phyloP scores from a whole-genome alignment of 2,113 vertebrate genomes.

The Nipponia nippon region DNA sequence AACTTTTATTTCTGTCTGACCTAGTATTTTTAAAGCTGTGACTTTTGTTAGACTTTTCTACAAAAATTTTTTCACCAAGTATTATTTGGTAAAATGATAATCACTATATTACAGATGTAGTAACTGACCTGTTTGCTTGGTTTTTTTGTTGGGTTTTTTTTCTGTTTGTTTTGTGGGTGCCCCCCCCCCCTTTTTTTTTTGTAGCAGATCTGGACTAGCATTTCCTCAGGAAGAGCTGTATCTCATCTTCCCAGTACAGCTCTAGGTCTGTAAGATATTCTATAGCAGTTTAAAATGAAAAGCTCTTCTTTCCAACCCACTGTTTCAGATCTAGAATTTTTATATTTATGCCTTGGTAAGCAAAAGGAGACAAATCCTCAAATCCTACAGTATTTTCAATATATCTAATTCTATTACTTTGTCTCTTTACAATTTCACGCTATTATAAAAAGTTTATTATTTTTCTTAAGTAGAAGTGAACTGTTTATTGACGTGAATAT shows the following conservation, averaged over 20 bases:
- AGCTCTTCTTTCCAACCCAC: neutral
- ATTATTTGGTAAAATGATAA: neutral
- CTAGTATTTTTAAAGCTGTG: neutral
- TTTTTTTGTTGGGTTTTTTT: no score
- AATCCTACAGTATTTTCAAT: constrained; percentile 7
- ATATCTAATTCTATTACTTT: neutral
- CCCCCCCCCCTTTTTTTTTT: neutral
- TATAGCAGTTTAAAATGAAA: neutral
- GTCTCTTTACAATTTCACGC: neutral
- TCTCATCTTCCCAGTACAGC: neutral
- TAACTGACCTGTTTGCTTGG: neutral
- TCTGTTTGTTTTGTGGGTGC: no score
- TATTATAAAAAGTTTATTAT: constrained; percentile 18
- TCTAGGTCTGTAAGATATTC: neutral
- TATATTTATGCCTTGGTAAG: neutral
- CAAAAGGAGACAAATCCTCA: constrained; percentile 15
- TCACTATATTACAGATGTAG: neutral
- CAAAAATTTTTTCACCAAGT: neutral
- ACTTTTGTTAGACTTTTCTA: neutral
- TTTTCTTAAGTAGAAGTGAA: constrained; percentile 23
- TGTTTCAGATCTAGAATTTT: neutral
- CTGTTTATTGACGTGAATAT: neutral
- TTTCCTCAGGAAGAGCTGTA: neutral
- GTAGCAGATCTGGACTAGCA: neutral
- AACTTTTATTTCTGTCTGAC: neutral